Conservation (phyloP, 2,113 vertebrate genomes). For the Lota lota region DNA sequence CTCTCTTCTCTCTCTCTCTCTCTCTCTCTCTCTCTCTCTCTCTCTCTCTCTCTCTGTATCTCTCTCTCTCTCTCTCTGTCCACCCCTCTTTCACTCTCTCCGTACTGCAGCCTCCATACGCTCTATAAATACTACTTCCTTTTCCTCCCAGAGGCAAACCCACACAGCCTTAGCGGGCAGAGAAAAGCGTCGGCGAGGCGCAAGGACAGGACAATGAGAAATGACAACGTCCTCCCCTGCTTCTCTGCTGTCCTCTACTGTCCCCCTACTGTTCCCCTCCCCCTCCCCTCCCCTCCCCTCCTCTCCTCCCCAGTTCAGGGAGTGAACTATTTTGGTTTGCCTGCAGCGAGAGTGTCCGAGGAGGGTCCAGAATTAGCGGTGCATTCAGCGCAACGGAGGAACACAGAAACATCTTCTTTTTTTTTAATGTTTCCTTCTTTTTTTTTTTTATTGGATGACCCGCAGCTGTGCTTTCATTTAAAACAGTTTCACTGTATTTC, state of each 20-base stretch:
- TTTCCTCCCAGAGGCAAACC: conserved; percentile 45
- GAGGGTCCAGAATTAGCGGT: conserved; percentile 21
- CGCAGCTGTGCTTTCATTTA: background rate
- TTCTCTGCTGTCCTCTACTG: conserved; percentile 29
- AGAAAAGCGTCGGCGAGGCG: conserved; percentile 45
- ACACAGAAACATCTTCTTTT: no score
- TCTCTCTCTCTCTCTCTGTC: no score
- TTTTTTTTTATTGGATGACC: background rate
- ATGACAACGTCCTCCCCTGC: conserved; percentile 33
- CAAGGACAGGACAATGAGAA: conserved; percentile 38
- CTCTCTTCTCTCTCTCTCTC: no score
- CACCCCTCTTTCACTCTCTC: no score
- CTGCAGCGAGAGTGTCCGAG: conserved; percentile 43
- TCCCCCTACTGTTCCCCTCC: conserved; percentile 8
- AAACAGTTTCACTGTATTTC: no score
- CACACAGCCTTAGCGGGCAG: conserved; percentile 22
- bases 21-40: no score
- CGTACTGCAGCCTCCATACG: no score
- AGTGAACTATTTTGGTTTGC: conserved; percentile 53
- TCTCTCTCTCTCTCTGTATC: no score
- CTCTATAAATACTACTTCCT: conserved; percentile 57
- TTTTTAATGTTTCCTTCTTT: background rate
- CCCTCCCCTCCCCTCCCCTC: conserved; percentile 23
- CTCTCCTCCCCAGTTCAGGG: conserved; percentile 35
- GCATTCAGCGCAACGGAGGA: background rate